A percentile compares a stretch with the other conserved stretches of the same genome.
Evolutionary conservation across 2,888 invertebrate genomes (phyloP).

Genomic region (Tuberolachnus salignus): DNA sequence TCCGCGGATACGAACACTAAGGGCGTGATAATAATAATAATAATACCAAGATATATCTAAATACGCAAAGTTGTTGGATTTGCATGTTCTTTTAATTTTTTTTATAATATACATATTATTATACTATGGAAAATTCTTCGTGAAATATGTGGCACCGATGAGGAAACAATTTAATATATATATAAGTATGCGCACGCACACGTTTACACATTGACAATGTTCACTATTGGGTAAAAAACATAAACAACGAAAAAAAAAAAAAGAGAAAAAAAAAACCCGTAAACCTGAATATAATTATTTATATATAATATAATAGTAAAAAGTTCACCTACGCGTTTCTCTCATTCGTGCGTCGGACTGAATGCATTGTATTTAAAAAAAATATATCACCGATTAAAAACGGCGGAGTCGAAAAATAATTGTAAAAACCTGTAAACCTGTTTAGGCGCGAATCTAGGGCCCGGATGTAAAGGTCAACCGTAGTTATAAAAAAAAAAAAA

Average conservation of each 20-base stretch:
- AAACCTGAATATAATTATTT: constrained; percentile 7
- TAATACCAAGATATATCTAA: too few species aligned
- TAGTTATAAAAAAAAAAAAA: too few species aligned
- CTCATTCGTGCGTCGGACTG: not conserved
- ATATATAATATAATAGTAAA: constrained; percentile 3
- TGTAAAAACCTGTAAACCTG: constrained; percentile 3
- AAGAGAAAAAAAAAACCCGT: not conserved
- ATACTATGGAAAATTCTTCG: not conserved
- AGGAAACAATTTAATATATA: not conserved
- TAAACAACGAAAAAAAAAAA: constrained; percentile 11
- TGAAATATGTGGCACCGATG: not conserved
- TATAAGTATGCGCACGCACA: not conserved
- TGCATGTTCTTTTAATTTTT: not conserved
- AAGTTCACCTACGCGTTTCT: constrained; percentile 45
- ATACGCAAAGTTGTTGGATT: too few species aligned
- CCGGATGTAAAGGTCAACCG: constrained; percentile 39
- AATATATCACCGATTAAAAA: constrained; percentile 30
- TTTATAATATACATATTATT: not conserved
- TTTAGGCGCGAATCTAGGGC: constrained; percentile 15
- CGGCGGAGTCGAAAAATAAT: not conserved
- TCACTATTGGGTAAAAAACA: not conserved
- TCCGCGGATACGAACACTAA: too few species aligned
- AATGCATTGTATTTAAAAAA: not conserved
- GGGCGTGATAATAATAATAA: too few species aligned
- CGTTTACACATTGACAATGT: not conserved